These are phyloP conservation scores for Amphipoea lucens DNA, from an alignment of 2,888 invertebrate genomes.

Conservation along the genomic window DNA sequence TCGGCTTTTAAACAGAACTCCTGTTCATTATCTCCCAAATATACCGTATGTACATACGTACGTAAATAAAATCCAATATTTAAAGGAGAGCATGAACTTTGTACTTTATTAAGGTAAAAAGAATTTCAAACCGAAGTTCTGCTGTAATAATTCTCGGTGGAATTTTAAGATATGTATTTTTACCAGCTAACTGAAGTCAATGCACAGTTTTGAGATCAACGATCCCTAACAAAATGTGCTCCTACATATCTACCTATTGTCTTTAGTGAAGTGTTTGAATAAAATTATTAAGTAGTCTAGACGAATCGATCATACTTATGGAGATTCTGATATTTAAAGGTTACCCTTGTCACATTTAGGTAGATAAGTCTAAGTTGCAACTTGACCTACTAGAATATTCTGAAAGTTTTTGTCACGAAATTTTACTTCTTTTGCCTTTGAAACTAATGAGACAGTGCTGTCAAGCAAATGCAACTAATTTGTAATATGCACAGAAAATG, in stretches of 20 bases:
- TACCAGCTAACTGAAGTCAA: constrained; percentile 52
- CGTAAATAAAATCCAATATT: constrained; percentile 34
- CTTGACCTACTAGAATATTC: background rate
- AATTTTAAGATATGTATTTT: constrained; percentile 42
- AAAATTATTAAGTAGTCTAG: constrained; percentile 69
- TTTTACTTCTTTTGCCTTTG: background rate
- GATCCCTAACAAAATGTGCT: constrained; percentile 62
- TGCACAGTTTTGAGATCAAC: constrained; percentile 57
- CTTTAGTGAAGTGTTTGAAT: constrained; percentile 55
- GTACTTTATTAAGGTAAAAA: constrained; percentile 48
- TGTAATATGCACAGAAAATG: constrained; percentile 48
- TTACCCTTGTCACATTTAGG: constrained; percentile 13
- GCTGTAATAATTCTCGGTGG: constrained; percentile 46
- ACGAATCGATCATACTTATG: constrained; percentile 68
- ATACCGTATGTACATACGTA: constrained; percentile 27
- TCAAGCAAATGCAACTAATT: constrained; percentile 47
- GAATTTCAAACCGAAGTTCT: constrained; percentile 45
- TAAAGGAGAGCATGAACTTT: constrained; percentile 48
- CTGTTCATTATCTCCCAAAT: constrained; percentile 37
- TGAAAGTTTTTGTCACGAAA: background rate
- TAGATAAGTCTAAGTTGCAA: constrained; percentile 21
- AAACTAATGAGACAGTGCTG: constrained; percentile 17
- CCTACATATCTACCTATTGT: constrained; percentile 42
- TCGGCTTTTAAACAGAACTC: constrained; percentile 5
- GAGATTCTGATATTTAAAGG: constrained; percentile 32